These are phyloP conservation scores for Polydesmus complanatus DNA, from an alignment of 2,888 invertebrate species.

Conservation along the genomic window DNA sequence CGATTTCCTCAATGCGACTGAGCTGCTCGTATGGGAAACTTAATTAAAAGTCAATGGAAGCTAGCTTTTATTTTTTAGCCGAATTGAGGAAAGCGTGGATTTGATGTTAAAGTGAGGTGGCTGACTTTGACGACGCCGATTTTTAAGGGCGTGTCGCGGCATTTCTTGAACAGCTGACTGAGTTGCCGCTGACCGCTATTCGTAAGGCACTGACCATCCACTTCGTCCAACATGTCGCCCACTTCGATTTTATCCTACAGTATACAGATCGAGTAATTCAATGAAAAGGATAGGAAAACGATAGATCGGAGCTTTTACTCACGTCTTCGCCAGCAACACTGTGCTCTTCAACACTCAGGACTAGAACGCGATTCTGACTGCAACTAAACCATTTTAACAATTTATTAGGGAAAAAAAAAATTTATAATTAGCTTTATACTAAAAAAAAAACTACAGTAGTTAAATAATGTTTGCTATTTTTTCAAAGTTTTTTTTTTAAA, in stretches of 20 bases:
- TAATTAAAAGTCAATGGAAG: too few relatives aligned
- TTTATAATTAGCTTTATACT: too few relatives aligned
- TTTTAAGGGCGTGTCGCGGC: conserved; percentile 1
- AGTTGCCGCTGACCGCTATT: not conserved
- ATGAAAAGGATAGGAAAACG: not conserved
- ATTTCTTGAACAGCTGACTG: not conserved
- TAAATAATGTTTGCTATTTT: too few relatives aligned
- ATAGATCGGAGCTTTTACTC: not conserved
- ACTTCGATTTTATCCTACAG: conserved; percentile 8
- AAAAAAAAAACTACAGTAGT: too few relatives aligned
- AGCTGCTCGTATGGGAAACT: too few relatives aligned
- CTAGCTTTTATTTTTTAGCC: too few relatives aligned
- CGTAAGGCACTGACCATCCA: conserved; percentile 6
- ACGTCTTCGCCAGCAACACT: conserved; percentile 12
- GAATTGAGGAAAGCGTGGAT: too few relatives aligned
- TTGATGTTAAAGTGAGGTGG: too few relatives aligned
- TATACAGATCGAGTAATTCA: not conserved
- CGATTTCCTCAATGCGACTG: too few relatives aligned
- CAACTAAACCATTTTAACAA: too few relatives aligned
- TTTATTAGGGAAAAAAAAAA: too few relatives aligned
- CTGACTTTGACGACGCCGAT: conserved; percentile 2
- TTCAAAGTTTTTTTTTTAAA: too few relatives aligned
- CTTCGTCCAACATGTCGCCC: conserved; percentile 5
- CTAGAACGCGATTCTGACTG: conserved; percentile 1
- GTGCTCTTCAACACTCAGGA: conserved; percentile 2